phyloP scores from a whole-genome alignment of 2,113 vertebrate species.

The Leptobrachium ailaonicum region DNA sequence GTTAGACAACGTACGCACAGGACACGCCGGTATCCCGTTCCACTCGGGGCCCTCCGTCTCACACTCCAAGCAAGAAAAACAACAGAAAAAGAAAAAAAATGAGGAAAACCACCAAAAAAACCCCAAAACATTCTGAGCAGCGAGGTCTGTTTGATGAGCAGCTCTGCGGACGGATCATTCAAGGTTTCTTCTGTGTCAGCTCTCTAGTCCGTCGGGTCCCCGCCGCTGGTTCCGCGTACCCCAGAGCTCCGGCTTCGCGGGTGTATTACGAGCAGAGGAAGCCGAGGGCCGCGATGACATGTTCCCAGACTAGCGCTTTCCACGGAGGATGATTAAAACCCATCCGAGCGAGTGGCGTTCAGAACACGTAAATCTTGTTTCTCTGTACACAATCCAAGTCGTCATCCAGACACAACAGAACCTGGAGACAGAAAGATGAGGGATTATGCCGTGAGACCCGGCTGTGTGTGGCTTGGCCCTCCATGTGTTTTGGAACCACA shows the following conservation, averaged over 20 bases:
- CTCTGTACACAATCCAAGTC: constrained; percentile 88
- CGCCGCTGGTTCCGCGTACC: neutral
- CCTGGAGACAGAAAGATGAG: constrained; percentile 58
- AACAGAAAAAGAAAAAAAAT: too few relatives aligned
- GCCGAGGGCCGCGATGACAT: neutral
- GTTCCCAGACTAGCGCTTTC: neutral
- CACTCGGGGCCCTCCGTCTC: neutral
- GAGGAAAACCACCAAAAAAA: neutral
- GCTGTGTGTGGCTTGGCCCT: too few relatives aligned
- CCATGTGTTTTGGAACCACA: too few relatives aligned
- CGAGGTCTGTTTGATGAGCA: neutral
- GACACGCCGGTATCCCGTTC: neutral
- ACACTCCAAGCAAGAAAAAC: too few relatives aligned
- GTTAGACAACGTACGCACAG: neutral
- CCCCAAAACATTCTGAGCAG: neutral
- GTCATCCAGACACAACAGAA: constrained; percentile 91
- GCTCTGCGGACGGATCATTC: neutral
- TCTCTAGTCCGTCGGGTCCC: neutral
- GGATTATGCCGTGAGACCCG: too few relatives aligned
- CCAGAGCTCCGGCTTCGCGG: neutral
- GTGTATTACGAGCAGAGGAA: neutral
- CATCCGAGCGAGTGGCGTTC: constrained; percentile 17
- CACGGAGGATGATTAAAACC: neutral
- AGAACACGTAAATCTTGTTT: constrained; percentile 96
- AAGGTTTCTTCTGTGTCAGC: neutral